These are phyloP conservation scores for Phocides pigmalion DNA, from an alignment of 1,140 invertebrate species.

Conservation along the genomic window DNA sequence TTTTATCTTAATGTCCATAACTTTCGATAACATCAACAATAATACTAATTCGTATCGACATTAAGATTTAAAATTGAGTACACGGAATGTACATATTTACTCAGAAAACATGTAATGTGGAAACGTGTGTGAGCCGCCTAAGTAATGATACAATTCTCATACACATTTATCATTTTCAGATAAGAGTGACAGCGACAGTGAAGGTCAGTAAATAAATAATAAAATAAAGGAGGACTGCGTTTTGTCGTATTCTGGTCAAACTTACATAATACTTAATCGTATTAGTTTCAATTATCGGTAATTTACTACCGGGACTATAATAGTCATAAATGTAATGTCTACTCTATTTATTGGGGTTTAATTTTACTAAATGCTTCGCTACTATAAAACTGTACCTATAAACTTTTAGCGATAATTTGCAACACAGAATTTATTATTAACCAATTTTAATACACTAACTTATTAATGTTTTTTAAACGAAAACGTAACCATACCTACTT, in stretches of 20 bases:
- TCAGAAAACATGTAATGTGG: neutral
- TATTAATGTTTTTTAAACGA: too few species aligned
- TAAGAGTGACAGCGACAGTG: conserved; percentile 96
- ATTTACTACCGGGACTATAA: conserved; percentile 46
- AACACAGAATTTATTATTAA: too few species aligned
- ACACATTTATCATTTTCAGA: conserved; percentile 86
- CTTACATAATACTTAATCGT: conserved; percentile 72
- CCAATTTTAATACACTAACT: too few species aligned
- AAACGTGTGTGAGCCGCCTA: conserved; percentile 12
- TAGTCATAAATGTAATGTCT: conserved; percentile 45
- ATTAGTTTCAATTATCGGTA: conserved; percentile 66
- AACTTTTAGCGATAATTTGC: neutral
- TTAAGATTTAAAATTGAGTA: neutral
- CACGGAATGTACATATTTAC: neutral
- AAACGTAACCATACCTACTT: too few species aligned
- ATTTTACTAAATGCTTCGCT: conserved; percentile 6
- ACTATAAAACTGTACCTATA: conserved; percentile 12
- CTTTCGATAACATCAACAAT: too few species aligned
- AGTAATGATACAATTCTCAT: conserved; percentile 11
- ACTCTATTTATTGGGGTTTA: conserved; percentile 12
- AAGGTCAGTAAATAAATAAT: conserved; percentile 88
- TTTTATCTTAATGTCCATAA: too few species aligned
- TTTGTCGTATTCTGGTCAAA: conserved; percentile 81
- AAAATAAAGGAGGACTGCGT: conserved; percentile 55
- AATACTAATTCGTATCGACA: too few species aligned